Evolutionary conservation across 2,888 invertebrate species (phyloP), one percentile per base, ranked within the genome.

Genomic region (Acleris sparsana): DNA sequence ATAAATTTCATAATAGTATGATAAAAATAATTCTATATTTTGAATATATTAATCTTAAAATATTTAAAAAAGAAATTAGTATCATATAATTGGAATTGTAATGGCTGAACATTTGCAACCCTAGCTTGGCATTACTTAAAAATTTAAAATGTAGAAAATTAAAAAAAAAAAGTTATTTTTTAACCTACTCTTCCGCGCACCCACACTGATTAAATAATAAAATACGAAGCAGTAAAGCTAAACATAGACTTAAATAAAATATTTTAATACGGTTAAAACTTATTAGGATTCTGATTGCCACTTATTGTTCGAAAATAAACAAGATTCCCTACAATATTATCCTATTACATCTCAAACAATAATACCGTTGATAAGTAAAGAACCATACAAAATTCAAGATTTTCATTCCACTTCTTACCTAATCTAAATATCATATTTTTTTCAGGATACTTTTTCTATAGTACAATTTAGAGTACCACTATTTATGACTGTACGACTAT

Each of bases 221-320:
- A 56, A 51, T 64, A 64, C 29, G 48, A 60, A 49, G 49, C 18
- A 51, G 51, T 55, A 51, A 60, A 60, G 53, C 62, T 49, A 53
- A 53, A 64, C 49, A 55, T 55, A 55, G 39, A 43, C 59, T 43
- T 18, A 49, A 49, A 17, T 49, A 22, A 18, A 39, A 53, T n/a
- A 29, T 18, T 49, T 9, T 44, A 11, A 20, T 18, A 33, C n/a
- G 22, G 56, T 44, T 56, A 56, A 33, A 33, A 11, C 3, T 39
- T 13, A 39, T 39, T 13, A 7, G 11, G 9, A 13, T 39, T 39
- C 39, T 9, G 25, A 25, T 25, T 33, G 33, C 9, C 9, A 25
- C 25, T 25, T 25, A 7, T 25, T 25, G 25, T 25, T 25, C 33
- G 13, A 13, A 39, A 39, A 39, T 22, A n/a, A 39, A 56, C 55